Conservation (phyloP, 2,888 invertebrate species). For the Periphyllus acericola region DNA sequence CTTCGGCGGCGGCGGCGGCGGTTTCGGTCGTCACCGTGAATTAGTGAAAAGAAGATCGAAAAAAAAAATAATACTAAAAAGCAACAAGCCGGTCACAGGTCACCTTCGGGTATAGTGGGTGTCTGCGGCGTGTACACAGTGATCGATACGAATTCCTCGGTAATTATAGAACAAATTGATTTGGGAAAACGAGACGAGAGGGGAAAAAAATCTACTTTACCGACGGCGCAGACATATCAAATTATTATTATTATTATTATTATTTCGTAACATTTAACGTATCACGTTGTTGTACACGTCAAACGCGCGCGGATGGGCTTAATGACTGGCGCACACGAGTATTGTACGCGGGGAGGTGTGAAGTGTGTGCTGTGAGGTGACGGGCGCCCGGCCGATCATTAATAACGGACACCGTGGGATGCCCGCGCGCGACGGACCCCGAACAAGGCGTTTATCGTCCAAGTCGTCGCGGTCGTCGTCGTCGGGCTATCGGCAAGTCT, state of each 20-base stretch:
- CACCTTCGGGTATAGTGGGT: constrained; percentile 15
- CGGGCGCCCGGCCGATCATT: constrained; percentile 57
- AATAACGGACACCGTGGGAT: constrained; percentile 61
- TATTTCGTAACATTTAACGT: neutral
- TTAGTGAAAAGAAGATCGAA: constrained; percentile 25
- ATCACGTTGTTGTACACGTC: neutral
- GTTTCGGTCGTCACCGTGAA: constrained; percentile 24
- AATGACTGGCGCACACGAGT: constrained; percentile 39
- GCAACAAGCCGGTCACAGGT: constrained; percentile 35
- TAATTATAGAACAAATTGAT: constrained; percentile 59
- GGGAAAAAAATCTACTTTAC: constrained; percentile 6
- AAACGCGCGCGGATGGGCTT: constrained; percentile 39
- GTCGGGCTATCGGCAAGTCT: neutral
- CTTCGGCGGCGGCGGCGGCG: neutral
- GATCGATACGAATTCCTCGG: constrained; percentile 47
- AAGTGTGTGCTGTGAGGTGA: constrained; percentile 48
- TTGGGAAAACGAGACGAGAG: neutral
- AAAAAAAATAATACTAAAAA: constrained; percentile 12
- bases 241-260: neutral
- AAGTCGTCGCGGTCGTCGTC: neutral
- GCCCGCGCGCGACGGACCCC: constrained; percentile 34
- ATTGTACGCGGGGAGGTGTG: constrained; percentile 31
- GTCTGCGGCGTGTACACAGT: neutral
- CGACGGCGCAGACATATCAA: neutral
- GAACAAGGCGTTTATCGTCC: constrained; percentile 56